phyloP scores from a whole-genome alignment of 2,797 vertebrate genomes.

The Uromys caudimaculatus region DNA sequence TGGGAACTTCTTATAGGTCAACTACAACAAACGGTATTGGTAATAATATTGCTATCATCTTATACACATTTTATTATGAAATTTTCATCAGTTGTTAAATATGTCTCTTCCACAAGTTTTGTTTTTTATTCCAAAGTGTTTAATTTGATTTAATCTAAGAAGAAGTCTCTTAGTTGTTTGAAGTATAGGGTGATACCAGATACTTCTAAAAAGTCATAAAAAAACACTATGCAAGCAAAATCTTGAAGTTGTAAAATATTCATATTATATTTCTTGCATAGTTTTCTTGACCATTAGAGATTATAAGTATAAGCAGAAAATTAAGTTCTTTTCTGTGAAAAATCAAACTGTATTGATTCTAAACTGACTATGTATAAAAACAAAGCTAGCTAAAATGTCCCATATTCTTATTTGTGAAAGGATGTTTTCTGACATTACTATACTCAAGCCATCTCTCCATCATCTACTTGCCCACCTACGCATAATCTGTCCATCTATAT shows the following conservation, averaged over 20 bases:
- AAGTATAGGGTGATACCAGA: neutral
- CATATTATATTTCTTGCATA: conserved; percentile 32
- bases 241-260: conserved; percentile 35
- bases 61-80: neutral
- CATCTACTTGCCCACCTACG: neutral
- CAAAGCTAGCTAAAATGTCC: conserved; percentile 40
- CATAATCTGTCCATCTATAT: neutral
- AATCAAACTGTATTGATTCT: neutral
- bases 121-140: conserved; percentile 35
- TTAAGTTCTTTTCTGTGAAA: conserved; percentile 34
- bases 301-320: conserved; percentile 55
- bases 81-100: neutral
- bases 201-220: neutral
- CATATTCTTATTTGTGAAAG: conserved; percentile 64
- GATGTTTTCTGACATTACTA: neutral
- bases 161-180: neutral
- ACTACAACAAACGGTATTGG: neutral
- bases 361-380: conserved; percentile 8
- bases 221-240: conserved; percentile 17
- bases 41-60: neutral
- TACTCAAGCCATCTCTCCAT: neutral
- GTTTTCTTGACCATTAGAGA: conserved; percentile 19
- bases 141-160: conserved; percentile 18
- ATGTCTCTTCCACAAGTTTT: neutral
- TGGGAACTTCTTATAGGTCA: neutral